A percentile compares a stretch with the other conserved stretches of the same genome.
These are phyloP conservation scores for Amaurobius ferox DNA, from an alignment of 2,888 invertebrate genomes.

Conservation along the genomic window DNA sequence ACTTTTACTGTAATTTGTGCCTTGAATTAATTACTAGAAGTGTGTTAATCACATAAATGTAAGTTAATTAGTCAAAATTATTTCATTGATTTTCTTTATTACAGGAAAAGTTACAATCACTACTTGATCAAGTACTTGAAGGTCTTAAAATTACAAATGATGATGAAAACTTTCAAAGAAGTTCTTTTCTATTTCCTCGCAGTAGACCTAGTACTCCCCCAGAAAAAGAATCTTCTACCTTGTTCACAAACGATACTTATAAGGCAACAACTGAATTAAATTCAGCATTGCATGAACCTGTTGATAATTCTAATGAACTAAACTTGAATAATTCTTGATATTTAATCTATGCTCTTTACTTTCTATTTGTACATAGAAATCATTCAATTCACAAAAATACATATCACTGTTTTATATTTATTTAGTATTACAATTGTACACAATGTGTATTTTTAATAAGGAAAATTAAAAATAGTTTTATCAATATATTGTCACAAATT, in stretches of 20 bases:
- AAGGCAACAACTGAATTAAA: neutral
- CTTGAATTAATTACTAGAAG: no score
- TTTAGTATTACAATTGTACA: no score
- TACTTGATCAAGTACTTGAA: conserved; percentile 49
- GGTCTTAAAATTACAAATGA: conserved; percentile 47
- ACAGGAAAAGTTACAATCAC: conserved; percentile 56
- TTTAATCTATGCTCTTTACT: neutral
- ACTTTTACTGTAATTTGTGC: no score
- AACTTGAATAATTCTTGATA: neutral
- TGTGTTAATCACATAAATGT: no score
- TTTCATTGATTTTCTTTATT: no score
- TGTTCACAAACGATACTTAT: neutral
- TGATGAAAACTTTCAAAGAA: conserved; percentile 30
- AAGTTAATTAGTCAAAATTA: no score
- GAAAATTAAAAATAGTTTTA: no score
- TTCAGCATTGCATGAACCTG: neutral
- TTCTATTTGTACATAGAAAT: neutral
- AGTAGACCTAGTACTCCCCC: conserved; percentile 38
- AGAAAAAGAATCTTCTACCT: conserved; percentile 36
- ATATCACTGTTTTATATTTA: neutral
- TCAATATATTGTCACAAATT: no score
- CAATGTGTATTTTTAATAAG: no score
- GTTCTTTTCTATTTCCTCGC: conserved; percentile 1
- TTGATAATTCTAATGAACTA: neutral
- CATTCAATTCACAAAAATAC: no score